Percentiles rank a stretch among this genome's conserved stretches.
Conservation (phyloP, 2,113 vertebrate genomes). For the Chrysochloris asiatica region DNA sequence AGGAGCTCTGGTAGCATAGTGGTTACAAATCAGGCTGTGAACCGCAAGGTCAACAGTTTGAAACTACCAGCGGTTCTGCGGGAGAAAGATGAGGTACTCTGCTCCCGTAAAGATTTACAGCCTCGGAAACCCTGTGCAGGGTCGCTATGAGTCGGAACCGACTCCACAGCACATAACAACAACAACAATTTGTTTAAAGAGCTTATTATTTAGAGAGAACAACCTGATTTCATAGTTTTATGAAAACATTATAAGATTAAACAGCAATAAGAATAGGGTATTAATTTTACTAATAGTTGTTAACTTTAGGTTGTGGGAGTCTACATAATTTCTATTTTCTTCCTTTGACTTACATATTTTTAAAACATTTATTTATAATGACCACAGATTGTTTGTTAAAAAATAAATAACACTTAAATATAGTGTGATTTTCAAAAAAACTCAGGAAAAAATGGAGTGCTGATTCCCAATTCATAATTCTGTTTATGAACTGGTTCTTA, state of each 20-base stretch:
- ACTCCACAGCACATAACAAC: too few species aligned
- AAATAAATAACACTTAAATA: constrained; percentile 40
- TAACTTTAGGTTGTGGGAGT: neutral
- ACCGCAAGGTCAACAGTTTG: too few species aligned
- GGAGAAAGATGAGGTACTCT: too few species aligned
- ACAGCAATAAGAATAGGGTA: constrained; percentile 8
- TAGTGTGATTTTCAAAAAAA: neutral
- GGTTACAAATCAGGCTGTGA: too few species aligned
- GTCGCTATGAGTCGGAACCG: too few species aligned
- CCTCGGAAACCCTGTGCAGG: too few species aligned
- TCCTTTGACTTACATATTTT: constrained; percentile 7
- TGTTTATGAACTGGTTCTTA: neutral
- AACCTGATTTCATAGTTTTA: constrained; percentile 40
- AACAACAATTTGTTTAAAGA: neutral
- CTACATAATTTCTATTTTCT: neutral
- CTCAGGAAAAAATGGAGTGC: neutral
- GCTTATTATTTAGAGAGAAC: constrained; percentile 20
- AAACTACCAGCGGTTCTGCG: too few species aligned
- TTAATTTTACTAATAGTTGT: constrained; percentile 7
- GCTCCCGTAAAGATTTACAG: too few species aligned
- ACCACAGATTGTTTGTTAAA: neutral
- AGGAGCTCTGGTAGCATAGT: too few species aligned
- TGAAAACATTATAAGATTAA: neutral
- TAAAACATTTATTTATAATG: constrained; percentile 38
- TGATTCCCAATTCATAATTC: neutral